Base-by-base conservation (phyloP, 2,888 invertebrate species). In the Polydrusus pterygomalis region DNA sequence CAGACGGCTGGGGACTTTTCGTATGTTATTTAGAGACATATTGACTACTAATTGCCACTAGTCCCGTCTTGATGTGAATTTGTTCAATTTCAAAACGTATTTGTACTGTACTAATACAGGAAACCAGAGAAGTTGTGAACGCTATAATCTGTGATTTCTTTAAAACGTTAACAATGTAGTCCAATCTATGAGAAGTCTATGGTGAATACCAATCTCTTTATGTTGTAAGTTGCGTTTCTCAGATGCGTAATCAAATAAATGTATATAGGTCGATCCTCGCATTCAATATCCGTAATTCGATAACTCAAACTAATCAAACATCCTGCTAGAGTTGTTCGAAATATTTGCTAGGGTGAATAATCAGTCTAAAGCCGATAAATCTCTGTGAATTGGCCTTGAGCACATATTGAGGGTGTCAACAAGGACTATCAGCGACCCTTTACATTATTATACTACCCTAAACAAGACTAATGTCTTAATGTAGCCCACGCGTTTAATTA, bases 391-490 rank as follows among this genome's bases (percentile, higher is more conserved):
- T 54, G 30, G 54, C 54, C 54, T 54, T 54, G 54, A 54, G 54
- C 54, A 54, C 54, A 54, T 54, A 54, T 54, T 54, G 54, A 54
- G 54, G 54, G 54, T 54, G 54, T 30, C 54, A 54, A 54, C 54
- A 54, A 25, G 54, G 25, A 30, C 54, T 54, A 54, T 54, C 54
- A 54, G n/a, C 54, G 54, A 30, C 54, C 54, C 54, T 30, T 54
- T 25, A 54, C 54, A 54, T 54, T 54, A 54, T 54, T 30, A 30
- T 54, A 30, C 30, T 54, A 25, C 54, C 25, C 54, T 20, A 11
- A 54, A 30, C 54, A 54, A 54, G 54, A 54, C 54, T 54, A 54
- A 30, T 54, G 54, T 54, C 11, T 54, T 54, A 54, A 54, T 25
- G 54, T n/a, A 54, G 7, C 54, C 54, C 20, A 25, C 54, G 54